These are phyloP conservation scores for Halesus radiatus DNA, from an alignment of 1,140 invertebrate species.

Conservation along the genomic window DNA sequence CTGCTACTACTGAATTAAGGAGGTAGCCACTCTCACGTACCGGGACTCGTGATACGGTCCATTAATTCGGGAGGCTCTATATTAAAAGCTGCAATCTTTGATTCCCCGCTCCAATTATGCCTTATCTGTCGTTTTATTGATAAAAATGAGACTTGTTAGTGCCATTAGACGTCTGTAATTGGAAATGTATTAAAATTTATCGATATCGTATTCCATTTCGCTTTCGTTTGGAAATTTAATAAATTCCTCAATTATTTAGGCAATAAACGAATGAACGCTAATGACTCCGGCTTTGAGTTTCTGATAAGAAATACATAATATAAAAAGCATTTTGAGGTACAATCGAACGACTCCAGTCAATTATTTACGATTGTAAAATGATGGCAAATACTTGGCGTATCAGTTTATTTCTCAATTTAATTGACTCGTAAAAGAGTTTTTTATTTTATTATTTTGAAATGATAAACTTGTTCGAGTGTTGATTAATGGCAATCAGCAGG, in stretches of 20 bases:
- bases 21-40: background rate
- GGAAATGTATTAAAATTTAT: constrained; percentile 57
- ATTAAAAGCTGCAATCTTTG: constrained; percentile 56
- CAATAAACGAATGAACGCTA: constrained; percentile 53
- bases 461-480: constrained; percentile 14
- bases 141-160: constrained; percentile 51
- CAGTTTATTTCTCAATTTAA: constrained; percentile 15
- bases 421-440: constrained; percentile 6
- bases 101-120: constrained; percentile 52
- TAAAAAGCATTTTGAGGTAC: constrained; percentile 49
- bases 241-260: constrained; percentile 53
- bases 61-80: constrained; percentile 48
- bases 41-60: constrained; percentile 14
- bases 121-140: constrained; percentile 50
- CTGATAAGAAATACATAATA: constrained; percentile 39
- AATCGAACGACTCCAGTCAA: constrained; percentile 4
- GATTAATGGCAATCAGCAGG: background rate
- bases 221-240: constrained; percentile 53
- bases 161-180: constrained; percentile 51
- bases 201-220: constrained; percentile 44
- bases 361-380: constrained; percentile 44
- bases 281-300: constrained; percentile 44
- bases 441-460: background rate
- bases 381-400: constrained; percentile 24
- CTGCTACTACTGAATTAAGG: background rate